Conservation (phyloP, 2,797 vertebrate genomes). For the Catostomus latipinnis region DNA sequence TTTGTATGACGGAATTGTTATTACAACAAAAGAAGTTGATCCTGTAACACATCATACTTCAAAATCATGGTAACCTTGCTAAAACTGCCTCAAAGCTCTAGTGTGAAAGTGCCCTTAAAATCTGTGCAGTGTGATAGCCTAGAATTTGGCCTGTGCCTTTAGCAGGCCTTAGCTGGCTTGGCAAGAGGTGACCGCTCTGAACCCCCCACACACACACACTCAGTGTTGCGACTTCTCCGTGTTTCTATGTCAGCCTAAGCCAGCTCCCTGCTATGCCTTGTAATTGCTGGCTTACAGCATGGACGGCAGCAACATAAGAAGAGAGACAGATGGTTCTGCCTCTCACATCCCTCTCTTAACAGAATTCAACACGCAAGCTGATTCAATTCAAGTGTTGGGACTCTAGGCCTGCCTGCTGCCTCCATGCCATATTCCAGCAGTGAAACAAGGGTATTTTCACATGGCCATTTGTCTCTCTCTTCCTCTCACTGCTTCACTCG, state of each 20-base stretch:
- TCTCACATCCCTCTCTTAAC: constrained; percentile 56
- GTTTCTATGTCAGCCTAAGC: constrained; percentile 34
- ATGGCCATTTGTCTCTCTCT: constrained; percentile 7
- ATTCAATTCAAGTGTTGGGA: constrained; percentile 62
- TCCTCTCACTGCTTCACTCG: neutral
- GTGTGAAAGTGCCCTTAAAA: too few species aligned
- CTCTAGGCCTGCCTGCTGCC: constrained; percentile 55
- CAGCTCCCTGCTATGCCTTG: constrained; percentile 53
- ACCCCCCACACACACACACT: too few species aligned
- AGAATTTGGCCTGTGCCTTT: neutral
- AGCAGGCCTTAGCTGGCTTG: neutral
- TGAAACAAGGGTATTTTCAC: constrained; percentile 19
- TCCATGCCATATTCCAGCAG: constrained; percentile 36
- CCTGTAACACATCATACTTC: too few species aligned
- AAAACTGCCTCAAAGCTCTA: too few species aligned
- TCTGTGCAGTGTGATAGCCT: too few species aligned
- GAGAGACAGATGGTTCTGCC: constrained; percentile 60
- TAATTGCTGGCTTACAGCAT: constrained; percentile 61
- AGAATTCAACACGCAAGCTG: constrained; percentile 55
- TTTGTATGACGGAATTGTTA: too few species aligned
- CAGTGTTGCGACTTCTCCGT: neutral
- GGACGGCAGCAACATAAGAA: constrained; percentile 54
- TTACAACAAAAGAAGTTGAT: too few species aligned
- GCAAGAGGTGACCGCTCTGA: neutral
- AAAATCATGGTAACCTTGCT: too few species aligned